Base-by-base conservation (phyloP, 2,113 vertebrate genomes). In the Anguilla japonica region DNA sequence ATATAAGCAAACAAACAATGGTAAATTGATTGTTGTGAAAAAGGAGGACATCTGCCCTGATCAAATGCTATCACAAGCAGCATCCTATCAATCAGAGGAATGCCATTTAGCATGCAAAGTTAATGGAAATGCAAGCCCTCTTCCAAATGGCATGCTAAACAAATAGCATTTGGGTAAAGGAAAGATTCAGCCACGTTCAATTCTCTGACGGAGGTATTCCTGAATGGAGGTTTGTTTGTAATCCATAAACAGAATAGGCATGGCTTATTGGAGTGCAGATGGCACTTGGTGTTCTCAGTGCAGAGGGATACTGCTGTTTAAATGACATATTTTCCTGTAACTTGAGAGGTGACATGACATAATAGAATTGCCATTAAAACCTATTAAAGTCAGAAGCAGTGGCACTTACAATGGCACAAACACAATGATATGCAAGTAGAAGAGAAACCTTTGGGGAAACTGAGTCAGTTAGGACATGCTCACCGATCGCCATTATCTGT, bases 91-190 rank as follows among this genome's bases (percentile, higher is more conserved):
- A 90, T 90, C 83, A 84, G 89, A 81, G 93, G 91, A 93, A 93
- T 93, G 88, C 91, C 90, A 93, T 94, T 95, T 94, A 95, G 91
- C 93, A 95, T 93, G 93, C 91, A 90, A 93, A 95, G 91, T 92
- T 56, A 79, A 87, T 87, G 75, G 34, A 2, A 15, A 93, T 90
- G 90, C 83, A 46, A 86, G 87, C 87, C 89, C 11, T 85, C 90
- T 90, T 93, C 91, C 91, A 90, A 93, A 90, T 67, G 82, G 83
- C 79, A 34, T 34, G 50, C 34, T 56, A 56, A 83, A 83, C 46
- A 56, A 53, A 53, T 46, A 56, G 82, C 26, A 20, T 22, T 56
- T 57, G 56, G 50, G 40, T 9, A 46, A 50, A 53, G 43, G 81
- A 50, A 50, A 29, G 41, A 29, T 5, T 29, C 43, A 34, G 82